Evolutionary conservation across 1,140 invertebrate species (phyloP).

Genomic region (Oedothorax gibbosus): DNA sequence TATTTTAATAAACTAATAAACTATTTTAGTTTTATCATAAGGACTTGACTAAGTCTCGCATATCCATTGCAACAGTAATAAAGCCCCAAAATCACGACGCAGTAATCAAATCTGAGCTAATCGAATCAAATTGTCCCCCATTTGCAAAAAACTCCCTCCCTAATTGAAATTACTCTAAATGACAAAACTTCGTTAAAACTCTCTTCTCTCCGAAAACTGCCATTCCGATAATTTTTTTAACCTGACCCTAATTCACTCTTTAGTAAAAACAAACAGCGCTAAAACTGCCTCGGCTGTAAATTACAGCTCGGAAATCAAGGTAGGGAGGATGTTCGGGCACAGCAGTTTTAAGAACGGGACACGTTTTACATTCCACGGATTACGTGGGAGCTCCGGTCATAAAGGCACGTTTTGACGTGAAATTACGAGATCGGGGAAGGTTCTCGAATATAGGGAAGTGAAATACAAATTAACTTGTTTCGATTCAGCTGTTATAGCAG

Average conservation of each 20-base stretch:
- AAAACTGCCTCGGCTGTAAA: slow-evolving; percentile 31
- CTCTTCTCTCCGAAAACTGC: background rate
- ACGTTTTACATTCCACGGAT: slow-evolving; percentile 43
- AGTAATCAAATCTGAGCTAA: no score
- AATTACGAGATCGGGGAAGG: slow-evolving; percentile 22
- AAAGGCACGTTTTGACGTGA: slow-evolving; percentile 43
- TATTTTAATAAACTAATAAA: no score
- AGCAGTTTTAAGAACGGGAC: slow-evolving; percentile 17
- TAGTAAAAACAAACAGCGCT: background rate
- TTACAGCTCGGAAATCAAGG: slow-evolving; percentile 1
- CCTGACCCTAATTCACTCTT: slow-evolving; percentile 12
- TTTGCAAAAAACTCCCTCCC: slow-evolving; percentile 33
- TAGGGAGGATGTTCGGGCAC: background rate
- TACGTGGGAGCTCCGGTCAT: slow-evolving; percentile 39
- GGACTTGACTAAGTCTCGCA: no score
- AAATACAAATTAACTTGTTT: no score
- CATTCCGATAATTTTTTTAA: slow-evolving; percentile 38
- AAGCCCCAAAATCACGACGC: no score
- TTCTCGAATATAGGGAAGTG: no score
- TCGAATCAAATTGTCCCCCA: no score
- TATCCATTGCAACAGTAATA: no score
- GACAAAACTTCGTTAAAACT: slow-evolving; percentile 43
- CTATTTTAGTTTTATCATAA: no score
- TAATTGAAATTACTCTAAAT: slow-evolving; percentile 53
- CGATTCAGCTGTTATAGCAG: no score